Conservation (phyloP, 2,113 vertebrate genomes). For the Microtus montanus region DNA sequence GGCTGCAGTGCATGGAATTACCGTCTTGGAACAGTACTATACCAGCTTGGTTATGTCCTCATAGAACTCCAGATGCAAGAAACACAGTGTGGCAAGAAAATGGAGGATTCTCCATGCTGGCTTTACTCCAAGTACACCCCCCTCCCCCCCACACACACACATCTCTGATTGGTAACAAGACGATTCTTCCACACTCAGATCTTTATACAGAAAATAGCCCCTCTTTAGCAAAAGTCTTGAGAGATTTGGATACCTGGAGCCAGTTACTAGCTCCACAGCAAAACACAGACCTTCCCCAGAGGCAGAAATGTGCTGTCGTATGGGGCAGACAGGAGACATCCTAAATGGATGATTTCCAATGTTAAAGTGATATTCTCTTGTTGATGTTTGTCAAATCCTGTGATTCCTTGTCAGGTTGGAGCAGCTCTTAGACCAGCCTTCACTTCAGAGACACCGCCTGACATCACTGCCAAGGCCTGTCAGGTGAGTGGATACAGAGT, state of each 20-base stretch:
- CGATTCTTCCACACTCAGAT: not conserved
- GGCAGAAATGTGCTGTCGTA: not conserved
- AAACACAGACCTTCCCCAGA: not conserved
- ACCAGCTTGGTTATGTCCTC: not conserved
- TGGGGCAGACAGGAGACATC: not conserved
- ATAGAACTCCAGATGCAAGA: conserved; percentile 19
- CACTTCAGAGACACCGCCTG: conserved; percentile 91
- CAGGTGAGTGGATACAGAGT: conserved; percentile 88
- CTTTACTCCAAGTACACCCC: conserved; percentile 20
- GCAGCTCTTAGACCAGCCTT: conserved; percentile 97
- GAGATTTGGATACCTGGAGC: not conserved
- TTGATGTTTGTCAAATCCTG: not conserved
- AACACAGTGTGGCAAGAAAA: conserved; percentile 33
- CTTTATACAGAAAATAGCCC: not conserved
- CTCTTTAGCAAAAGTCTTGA: conserved; percentile 9
- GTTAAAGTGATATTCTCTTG: not conserved
- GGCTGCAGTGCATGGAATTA: not conserved
- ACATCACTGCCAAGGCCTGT: conserved; percentile 95
- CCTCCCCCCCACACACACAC: not conserved
- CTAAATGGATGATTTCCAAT: conserved; percentile 2
- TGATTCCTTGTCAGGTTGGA: conserved; percentile 89
- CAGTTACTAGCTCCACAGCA: not conserved
- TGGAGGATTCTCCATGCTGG: not conserved
- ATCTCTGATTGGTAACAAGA: not conserved
- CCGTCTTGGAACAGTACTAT: conserved; percentile 37